These are phyloP conservation scores for Armadillidium nasatum DNA, from an alignment of 1,140 invertebrate genomes.

Conservation along the genomic window DNA sequence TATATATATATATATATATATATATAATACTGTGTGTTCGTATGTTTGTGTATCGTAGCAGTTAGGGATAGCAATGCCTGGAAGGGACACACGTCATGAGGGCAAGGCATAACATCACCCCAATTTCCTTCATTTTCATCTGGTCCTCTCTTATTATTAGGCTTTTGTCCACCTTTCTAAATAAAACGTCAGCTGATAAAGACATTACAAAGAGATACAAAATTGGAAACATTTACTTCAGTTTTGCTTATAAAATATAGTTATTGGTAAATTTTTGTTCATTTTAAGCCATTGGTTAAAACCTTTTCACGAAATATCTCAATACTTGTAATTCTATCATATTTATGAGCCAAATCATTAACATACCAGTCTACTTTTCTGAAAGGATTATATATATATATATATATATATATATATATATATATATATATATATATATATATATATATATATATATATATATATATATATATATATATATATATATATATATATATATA, in stretches of 20 bases:
- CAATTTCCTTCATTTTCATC: background rate
- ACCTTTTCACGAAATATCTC: too few species aligned
- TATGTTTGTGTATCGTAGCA: background rate
- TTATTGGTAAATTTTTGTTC: too few species aligned
- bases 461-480: background rate
- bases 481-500: background rate
- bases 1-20: constrained; percentile 12
- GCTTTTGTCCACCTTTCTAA: background rate
- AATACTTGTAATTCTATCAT: too few species aligned
- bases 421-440: constrained; percentile 20
- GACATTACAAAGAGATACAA: background rate
- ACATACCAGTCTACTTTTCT: background rate
- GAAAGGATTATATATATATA: background rate
- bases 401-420: constrained; percentile 20
- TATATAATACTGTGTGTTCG: too few species aligned
- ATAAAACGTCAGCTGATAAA: background rate
- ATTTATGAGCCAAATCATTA: too few species aligned
- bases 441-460: constrained; percentile 14
- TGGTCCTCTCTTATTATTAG: background rate
- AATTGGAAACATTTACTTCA: background rate
- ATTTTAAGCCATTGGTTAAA: too few species aligned
- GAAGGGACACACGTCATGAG: background rate
- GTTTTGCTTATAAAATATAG: background rate
- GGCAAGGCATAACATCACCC: background rate
- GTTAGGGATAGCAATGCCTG: background rate